Base-by-base conservation (phyloP, 2,113 vertebrate genomes). In the Tringa solitaria region DNA sequence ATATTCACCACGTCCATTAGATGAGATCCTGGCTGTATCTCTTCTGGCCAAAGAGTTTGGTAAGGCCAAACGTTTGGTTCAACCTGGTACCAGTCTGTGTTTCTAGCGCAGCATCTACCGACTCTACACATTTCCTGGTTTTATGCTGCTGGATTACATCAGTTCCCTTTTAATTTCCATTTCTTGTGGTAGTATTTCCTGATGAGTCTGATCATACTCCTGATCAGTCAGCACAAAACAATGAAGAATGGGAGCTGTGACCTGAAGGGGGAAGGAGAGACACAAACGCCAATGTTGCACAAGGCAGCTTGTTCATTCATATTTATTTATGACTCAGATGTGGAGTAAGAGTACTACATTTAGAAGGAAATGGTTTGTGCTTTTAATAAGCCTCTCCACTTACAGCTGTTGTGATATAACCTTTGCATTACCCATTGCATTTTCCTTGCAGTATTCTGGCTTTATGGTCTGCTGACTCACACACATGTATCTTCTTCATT, bases 391-490 rank as follows among this genome's bases (percentile, higher is more conserved):
- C 84, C 53, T 91, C 65, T 82, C 92, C 64, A 57, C 90, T 93
- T 84, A 63, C 43, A 93, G 35, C 53, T 85, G 9, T 72, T 95
- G 63, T 91, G 77, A 53, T 72, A 61, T 46, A 82, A 87, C 77
- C 80, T 82, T 41, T 81, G 59, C 54, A 61, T 80, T 88, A 86
- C 72, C 46, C 88, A 64, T 39, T 90, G 78, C 53, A 32, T 90
- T 90, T 89, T 87, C 48, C 80, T 92, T 12, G 5, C 30, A 64
- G 28, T 56, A 43, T 27, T 87, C 53, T 39, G 75, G 41, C 81
- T 96, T 96, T 94, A 91, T 82, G 94, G 89, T 90, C 94, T 95
- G 86, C 77, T 95, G 93, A 50, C 70, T 89, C 81, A 79, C 89
- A 95, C 81, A 83, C 81, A 9, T 12, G 32, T 28, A 61, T 91